phyloP scores from a whole-genome alignment of 37 sponge, comb jelly and placozoan genomes.

The Crambe crambe region DNA sequence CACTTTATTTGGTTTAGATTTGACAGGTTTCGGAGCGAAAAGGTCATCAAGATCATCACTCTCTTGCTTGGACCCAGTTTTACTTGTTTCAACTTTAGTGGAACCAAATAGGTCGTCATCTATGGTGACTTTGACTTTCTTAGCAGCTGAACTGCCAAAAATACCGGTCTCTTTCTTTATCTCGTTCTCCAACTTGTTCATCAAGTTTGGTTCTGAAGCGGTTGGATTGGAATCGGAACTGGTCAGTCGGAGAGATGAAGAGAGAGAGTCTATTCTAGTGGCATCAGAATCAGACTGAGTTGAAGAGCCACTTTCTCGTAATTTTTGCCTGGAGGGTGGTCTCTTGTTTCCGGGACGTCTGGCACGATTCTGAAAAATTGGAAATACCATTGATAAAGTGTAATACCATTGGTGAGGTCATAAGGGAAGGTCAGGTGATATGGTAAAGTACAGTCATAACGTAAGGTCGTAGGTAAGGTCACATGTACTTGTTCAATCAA shows the following conservation, averaged over 20 bases:
- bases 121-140: not conserved
- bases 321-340: constrained; percentile 25
- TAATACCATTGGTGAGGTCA: too few species aligned
- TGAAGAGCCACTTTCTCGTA: constrained; percentile 2
- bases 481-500: too few species aligned
- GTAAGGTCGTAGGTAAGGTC: too few species aligned
- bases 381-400: too few species aligned
- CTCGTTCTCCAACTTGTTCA: constrained; percentile 20
- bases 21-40: not conserved
- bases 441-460: too few species aligned
- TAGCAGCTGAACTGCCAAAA: not conserved
- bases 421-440: too few species aligned
- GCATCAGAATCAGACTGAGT: not conserved
- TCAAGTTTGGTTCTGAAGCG: not conserved
- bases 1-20: constrained; percentile 1
- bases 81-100: not conserved
- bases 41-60: constrained; percentile 5
- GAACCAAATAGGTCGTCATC: constrained; percentile 33
- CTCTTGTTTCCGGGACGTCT: constrained; percentile 23
- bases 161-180: constrained; percentile 21
- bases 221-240: not conserved
- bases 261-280: not conserved
- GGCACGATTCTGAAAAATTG: constrained; percentile 14
- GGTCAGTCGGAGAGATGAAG: not conserved
- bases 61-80: not conserved